Percentiles rank a stretch among this genome's conserved stretches.
Evolutionary conservation across 2,797 vertebrate species (phyloP).

Genomic region (Megaceryle alcyon): DNA sequence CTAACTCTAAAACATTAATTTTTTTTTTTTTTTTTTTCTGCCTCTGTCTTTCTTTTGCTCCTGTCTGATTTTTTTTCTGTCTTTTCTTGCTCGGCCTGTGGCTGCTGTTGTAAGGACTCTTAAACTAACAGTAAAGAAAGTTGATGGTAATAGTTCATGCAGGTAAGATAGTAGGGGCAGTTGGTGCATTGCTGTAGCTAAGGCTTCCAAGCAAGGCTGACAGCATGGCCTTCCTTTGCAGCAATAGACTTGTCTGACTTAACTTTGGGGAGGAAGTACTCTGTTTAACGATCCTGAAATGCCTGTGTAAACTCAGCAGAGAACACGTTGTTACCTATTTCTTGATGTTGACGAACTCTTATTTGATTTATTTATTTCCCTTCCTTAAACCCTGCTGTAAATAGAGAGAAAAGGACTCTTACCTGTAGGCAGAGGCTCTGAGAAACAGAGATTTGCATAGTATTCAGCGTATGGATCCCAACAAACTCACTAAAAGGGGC

Average conservation of each 20-base stretch:
- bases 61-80: slow-evolving; percentile 81
- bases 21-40: slow-evolving; percentile 49
- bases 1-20: slow-evolving; percentile 47
- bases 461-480: background rate
- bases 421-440: background rate
- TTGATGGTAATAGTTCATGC: slow-evolving; percentile 90
- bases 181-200: slow-evolving; percentile 73
- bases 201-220: background rate
- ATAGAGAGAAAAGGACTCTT: background rate
- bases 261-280: background rate
- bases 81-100: slow-evolving; percentile 82
- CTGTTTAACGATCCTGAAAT: slow-evolving; percentile 24
- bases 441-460: background rate
- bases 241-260: slow-evolving; percentile 44
- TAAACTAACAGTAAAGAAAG: slow-evolving; percentile 90
- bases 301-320: slow-evolving; percentile 27
- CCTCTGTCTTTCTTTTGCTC: slow-evolving; percentile 69
- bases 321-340: background rate
- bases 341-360: background rate
- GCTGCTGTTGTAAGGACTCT: slow-evolving; percentile 85
- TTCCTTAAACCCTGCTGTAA: background rate
- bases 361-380: background rate
- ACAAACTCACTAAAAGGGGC: background rate
- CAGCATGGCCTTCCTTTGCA: slow-evolving; percentile 31
- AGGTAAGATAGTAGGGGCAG: slow-evolving; percentile 85